Evolutionary conservation across 1,140 invertebrate genomes (phyloP).

Genomic region (Drosophila pallidifrons): DNA sequence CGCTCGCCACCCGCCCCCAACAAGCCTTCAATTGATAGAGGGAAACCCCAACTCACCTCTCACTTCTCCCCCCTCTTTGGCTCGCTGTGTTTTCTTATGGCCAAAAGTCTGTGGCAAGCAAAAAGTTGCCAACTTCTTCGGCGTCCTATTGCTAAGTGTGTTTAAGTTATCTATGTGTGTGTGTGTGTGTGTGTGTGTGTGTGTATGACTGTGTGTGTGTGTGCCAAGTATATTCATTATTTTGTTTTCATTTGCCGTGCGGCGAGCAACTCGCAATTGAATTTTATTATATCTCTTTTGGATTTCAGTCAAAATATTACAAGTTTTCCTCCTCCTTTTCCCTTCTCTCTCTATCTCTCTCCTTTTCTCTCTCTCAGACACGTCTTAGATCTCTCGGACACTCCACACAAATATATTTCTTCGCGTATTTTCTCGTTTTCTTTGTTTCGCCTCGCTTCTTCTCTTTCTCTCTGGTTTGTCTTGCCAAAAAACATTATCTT

Average conservation of each 20-base stretch:
- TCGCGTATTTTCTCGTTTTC: background rate
- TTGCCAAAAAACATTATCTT: conserved; percentile 26
- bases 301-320: conserved; percentile 75
- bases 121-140: conserved; percentile 68
- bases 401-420: background rate
- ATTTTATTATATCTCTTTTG: conserved; percentile 74
- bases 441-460: too few relatives aligned
- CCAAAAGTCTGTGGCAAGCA: conserved; percentile 61
- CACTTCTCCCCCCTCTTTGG: background rate
- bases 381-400: conserved; percentile 19
- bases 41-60: background rate
- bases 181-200: background rate
- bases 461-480: background rate
- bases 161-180: conserved; percentile 14
- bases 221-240: conserved; percentile 75
- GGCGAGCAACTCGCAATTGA: conserved; percentile 71
- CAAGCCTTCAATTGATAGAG: too few relatives aligned
- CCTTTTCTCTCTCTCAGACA: background rate
- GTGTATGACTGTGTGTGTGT: conserved; percentile 23
- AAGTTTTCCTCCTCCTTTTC: conserved; percentile 24
- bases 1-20: background rate
- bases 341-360: background rate
- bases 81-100: conserved; percentile 40
- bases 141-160: conserved; percentile 49
- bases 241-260: conserved; percentile 76